phyloP scores from a whole-genome alignment of 2,113 vertebrate species.

The Callithrix jacchus region DNA sequence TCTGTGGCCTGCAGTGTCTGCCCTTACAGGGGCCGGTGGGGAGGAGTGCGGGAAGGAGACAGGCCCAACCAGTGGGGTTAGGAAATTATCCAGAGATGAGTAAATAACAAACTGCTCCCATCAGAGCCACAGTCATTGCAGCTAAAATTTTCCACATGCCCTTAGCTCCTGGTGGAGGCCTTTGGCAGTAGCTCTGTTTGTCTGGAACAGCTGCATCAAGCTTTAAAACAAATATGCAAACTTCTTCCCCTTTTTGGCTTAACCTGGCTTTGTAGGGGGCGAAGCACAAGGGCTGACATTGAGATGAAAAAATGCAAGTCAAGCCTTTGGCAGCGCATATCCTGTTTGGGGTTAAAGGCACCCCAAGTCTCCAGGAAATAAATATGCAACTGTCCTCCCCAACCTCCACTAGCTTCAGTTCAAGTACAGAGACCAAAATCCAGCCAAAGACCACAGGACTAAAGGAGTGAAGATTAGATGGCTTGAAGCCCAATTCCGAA shows the following conservation, averaged over 20 bases:
- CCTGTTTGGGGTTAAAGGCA: slow-evolving; percentile 24
- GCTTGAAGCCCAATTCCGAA: slow-evolving; percentile 18
- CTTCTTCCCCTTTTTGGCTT: slow-evolving; percentile 51
- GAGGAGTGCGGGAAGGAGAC: not conserved
- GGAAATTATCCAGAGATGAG: slow-evolving; percentile 66
- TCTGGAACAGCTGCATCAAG: slow-evolving; percentile 69
- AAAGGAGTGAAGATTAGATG: not conserved
- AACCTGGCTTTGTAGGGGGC: slow-evolving; percentile 62
- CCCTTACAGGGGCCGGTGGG: not conserved
- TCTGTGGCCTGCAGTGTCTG: slow-evolving; percentile 24
- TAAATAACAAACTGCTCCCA: slow-evolving; percentile 61
- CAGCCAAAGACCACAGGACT: slow-evolving; percentile 9
- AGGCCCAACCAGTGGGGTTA: slow-evolving; percentile 40
- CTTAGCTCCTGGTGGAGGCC: slow-evolving; percentile 56
- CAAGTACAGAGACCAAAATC: slow-evolving; percentile 21
- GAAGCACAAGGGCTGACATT: slow-evolving; percentile 55
- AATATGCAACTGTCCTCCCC: slow-evolving; percentile 1
- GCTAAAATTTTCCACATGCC: slow-evolving; percentile 69
- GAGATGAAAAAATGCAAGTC: slow-evolving; percentile 65
- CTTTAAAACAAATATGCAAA: slow-evolving; percentile 20
- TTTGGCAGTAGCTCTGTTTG: slow-evolving; percentile 71
- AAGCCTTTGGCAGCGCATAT: slow-evolving; percentile 43
- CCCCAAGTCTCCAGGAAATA: slow-evolving; percentile 9
- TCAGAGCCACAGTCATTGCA: slow-evolving; percentile 39
- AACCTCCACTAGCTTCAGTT: slow-evolving; percentile 6